A percentile compares a stretch with the other conserved stretches of the same genome.
phyloP scores from a whole-genome alignment of 37 sponge, comb jelly and placozoan genomes.

The Beroe forskalii region DNA sequence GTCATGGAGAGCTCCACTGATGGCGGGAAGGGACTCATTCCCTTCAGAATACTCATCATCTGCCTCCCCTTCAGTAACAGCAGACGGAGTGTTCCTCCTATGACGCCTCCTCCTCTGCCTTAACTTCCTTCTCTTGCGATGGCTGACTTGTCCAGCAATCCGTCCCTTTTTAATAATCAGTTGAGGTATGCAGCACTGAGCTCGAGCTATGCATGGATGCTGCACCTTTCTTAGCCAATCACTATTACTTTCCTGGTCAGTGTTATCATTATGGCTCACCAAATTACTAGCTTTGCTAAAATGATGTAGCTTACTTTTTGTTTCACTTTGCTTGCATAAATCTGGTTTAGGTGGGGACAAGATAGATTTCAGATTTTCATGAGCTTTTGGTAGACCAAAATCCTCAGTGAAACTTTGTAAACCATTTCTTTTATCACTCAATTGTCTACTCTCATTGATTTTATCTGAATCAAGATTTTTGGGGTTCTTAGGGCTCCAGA shows the following conservation, averaged over 20 bases:
- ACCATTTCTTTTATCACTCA: too few relatives aligned
- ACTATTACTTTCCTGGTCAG: neutral
- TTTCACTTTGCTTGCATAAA: neutral
- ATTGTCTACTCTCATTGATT: too few relatives aligned
- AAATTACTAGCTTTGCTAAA: too few relatives aligned
- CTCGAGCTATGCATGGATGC: neutral
- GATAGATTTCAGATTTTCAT: too few relatives aligned
- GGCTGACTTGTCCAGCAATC: neutral
- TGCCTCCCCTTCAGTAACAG: neutral
- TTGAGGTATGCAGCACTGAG: neutral
- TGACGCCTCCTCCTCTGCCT: neutral
- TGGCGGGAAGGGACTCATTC: neutral
- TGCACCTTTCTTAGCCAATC: neutral
- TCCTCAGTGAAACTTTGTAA: too few relatives aligned
- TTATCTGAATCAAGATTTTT: too few relatives aligned
- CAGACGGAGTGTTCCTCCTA: neutral
- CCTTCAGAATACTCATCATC: neutral
- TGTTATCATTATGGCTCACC: too few relatives aligned
- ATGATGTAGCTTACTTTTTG: too few relatives aligned
- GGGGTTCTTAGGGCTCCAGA: neutral
- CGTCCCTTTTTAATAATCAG: neutral
- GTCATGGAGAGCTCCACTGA: neutral
- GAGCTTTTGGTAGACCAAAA: too few relatives aligned
- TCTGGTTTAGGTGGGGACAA: too few relatives aligned
- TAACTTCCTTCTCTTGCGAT: neutral